These are phyloP conservation scores for Ophion ventricosus DNA, from an alignment of 2,888 invertebrate genomes.

Conservation along the genomic window DNA sequence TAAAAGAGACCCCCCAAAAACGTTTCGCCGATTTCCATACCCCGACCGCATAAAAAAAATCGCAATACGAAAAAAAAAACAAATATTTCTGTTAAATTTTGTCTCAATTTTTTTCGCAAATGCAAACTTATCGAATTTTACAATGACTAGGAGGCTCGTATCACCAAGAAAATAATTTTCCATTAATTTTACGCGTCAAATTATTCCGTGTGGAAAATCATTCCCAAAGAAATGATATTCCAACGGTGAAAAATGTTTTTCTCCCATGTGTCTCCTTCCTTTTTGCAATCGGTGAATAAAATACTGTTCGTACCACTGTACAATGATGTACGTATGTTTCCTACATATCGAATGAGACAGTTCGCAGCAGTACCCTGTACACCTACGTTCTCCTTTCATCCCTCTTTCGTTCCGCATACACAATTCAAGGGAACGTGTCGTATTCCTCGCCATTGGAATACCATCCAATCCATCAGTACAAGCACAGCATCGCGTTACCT, in stretches of 20 bases:
- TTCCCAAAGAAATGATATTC: neutral
- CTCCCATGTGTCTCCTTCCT: neutral
- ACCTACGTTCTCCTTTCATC: constrained; percentile 33
- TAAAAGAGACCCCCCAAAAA: too few relatives aligned
- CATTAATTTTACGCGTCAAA: neutral
- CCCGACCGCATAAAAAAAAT: too few relatives aligned
- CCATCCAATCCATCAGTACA: constrained; percentile 42
- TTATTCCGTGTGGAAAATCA: neutral
- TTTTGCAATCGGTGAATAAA: neutral
- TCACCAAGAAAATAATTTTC: neutral
- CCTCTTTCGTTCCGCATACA: constrained; percentile 40
- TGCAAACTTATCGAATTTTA: too few relatives aligned
- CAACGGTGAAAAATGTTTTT: neutral
- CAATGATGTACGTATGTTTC: constrained; percentile 9
- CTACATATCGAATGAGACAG: constrained; percentile 31
- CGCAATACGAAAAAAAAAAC: too few relatives aligned
- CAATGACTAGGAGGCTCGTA: too few relatives aligned
- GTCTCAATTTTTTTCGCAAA: too few relatives aligned
- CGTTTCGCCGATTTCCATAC: too few relatives aligned
- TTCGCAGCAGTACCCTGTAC: constrained; percentile 14
- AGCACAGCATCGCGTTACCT: constrained; percentile 35
- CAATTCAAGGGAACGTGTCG: constrained; percentile 51
- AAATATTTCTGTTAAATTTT: too few relatives aligned
- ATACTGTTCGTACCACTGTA: neutral
- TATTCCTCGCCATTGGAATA: constrained; percentile 41